A percentile compares a stretch with the other conserved stretches of the same genome.
Conservation (phyloP, 2,888 invertebrate genomes). For the Toxonevra muliebris region DNA sequence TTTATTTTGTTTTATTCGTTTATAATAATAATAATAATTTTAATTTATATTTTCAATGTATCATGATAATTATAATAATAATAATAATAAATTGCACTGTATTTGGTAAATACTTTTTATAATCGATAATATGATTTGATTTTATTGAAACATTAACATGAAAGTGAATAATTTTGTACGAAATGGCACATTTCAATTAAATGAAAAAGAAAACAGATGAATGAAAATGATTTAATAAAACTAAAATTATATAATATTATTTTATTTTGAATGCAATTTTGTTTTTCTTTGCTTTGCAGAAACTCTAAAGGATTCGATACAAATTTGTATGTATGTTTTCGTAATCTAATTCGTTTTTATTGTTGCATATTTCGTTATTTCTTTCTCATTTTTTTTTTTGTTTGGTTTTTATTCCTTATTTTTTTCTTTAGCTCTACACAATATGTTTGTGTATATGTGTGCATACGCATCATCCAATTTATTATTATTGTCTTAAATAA, state of each 20-base stretch:
- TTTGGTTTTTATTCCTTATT: not conserved
- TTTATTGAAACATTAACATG: slow-evolving; percentile 12
- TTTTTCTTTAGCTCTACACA: slow-evolving; percentile 23
- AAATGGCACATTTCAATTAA: slow-evolving; percentile 8
- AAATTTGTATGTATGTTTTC: not conserved
- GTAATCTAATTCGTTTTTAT: not conserved
- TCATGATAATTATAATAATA: slow-evolving; percentile 28
- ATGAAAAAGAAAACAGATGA: not conserved
- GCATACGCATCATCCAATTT: slow-evolving; percentile 36
- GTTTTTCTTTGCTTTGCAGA: not conserved
- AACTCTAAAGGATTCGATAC: slow-evolving; percentile 8
- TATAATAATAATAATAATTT: slow-evolving; percentile 22
- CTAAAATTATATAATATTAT: not conserved
- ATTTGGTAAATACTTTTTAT: slow-evolving; percentile 41
- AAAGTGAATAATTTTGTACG: slow-evolving; percentile 17
- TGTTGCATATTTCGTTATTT: slow-evolving; percentile 10
- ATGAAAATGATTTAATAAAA: not conserved
- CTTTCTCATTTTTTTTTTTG: slow-evolving; percentile 1
- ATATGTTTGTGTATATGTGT: not conserved
- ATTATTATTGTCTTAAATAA: slow-evolving; percentile 56
- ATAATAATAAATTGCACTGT: slow-evolving; percentile 39
- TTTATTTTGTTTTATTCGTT: slow-evolving; percentile 14
- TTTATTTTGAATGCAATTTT: not conserved
- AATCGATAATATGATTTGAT: slow-evolving; percentile 10
- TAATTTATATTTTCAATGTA: slow-evolving; percentile 17